phyloP scores from a whole-genome alignment of 2,113 vertebrate species.

The Nycticryphes semicollaris region DNA sequence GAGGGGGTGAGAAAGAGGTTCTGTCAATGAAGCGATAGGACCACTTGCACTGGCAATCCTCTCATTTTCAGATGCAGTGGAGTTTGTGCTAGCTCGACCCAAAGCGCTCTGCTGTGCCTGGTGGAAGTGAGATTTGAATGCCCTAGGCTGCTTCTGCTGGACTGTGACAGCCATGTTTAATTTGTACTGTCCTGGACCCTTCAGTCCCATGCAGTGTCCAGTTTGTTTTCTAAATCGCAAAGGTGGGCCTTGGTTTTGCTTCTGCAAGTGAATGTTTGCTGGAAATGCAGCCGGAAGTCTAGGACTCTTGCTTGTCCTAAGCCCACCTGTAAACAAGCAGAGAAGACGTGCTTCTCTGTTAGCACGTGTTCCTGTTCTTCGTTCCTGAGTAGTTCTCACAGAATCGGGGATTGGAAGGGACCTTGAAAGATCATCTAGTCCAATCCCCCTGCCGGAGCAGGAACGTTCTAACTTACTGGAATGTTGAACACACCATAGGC shows the following conservation, averaged over 20 bases:
- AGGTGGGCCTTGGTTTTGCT: neutral
- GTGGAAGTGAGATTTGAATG: neutral
- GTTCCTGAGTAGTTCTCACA: neutral
- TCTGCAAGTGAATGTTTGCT: neutral
- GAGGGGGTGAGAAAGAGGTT: too few species aligned
- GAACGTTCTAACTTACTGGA: neutral
- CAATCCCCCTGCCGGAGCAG: too few species aligned
- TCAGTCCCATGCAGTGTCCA: fast-evolving
- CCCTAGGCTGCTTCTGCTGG: neutral
- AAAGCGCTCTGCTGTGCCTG: neutral
- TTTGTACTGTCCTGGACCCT: neutral
- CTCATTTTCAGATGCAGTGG: neutral
- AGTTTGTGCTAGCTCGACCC: neutral
- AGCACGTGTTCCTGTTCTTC: neutral
- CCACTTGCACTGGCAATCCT: neutral
- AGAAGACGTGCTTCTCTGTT: neutral
- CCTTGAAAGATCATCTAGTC: too few species aligned
- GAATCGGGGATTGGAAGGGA: too few species aligned
- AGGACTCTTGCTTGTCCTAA: neutral
- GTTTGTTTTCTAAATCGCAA: neutral
- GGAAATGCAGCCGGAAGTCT: neutral
- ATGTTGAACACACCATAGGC: neutral
- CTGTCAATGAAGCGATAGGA: fast-evolving
- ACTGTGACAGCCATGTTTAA: neutral
- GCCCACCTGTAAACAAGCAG: neutral